Evolutionary conservation across 2,888 invertebrate genomes (phyloP), one percentile per base, ranked within the genome.

Genomic region (Lasioglossum morio): DNA sequence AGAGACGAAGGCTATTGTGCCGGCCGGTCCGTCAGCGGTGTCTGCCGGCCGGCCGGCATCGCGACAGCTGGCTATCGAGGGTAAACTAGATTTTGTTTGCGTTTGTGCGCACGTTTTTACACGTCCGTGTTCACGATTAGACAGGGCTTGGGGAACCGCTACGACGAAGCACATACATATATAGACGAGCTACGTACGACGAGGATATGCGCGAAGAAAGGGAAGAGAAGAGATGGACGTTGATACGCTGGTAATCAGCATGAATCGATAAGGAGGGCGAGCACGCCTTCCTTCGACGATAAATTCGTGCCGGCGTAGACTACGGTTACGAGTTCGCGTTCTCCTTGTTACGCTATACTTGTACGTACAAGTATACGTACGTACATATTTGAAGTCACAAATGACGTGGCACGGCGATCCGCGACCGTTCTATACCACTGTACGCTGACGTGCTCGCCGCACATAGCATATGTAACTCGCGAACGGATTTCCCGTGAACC

Each of bases 1-100:
- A 76, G 53, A 60, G 53, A 60, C 70, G 79, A 81, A 74, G 84
- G 72, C 73, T 79, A 75, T 78, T 82, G 72, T 77, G 87, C 87
- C 83, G 79, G 86, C 86, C 87, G 82, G 77, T 34, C 79, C n/a
- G 76, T 53, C 12, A n/a, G 79, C 82, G 63, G 37, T 60, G 79
- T 77, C 74, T 63, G 69, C 69, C 69, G 69, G 69, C 69, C 69
- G 75, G 89, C 92, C 92, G 92, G 92, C 77, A 27, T 88, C 81
- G 19, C 84, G 84, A 88, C 91, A 86, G 89, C 91, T 91, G 92
- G 87, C 81, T 82, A 78, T 77, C 83, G 72, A 69, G 40, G 69
- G 27, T 69, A 77, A 70, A 73, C 69, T 74, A 80, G 78, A 87
- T 84, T 87, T 81, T 77, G 63, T 87, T 87, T 83, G 87, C 66